These are phyloP conservation scores for Sus cebifrons DNA, from an alignment of 2,797 vertebrate species.

Conservation along the genomic window DNA sequence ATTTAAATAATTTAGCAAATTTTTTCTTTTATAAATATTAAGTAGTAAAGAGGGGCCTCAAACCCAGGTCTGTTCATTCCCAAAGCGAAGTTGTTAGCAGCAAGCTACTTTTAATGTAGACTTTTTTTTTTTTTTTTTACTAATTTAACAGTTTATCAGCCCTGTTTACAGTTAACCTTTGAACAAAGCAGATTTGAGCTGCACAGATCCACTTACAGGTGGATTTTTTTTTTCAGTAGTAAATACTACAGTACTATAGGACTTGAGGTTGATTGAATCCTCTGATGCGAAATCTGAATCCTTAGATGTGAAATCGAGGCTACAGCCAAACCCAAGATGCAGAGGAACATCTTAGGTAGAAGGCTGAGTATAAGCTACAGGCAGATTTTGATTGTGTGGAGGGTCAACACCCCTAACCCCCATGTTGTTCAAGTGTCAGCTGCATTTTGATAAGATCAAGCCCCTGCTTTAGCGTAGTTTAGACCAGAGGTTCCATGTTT, in stretches of 20 bases:
- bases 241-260: neutral
- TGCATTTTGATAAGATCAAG: neutral
- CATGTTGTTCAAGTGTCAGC: neutral
- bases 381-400: neutral
- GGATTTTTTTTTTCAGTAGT: neutral
- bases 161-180: neutral
- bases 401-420: neutral
- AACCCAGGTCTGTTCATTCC: neutral
- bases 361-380: neutral
- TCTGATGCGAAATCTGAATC: neutral
- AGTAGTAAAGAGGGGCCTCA: neutral
- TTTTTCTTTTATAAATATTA: neutral
- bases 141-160: neutral
- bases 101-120: constrained; percentile 13
- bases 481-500: neutral
- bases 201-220: neutral
- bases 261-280: neutral
- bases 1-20: neutral
- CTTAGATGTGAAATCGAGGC: neutral
- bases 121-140: neutral
- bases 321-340: neutral
- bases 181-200: neutral
- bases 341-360: neutral
- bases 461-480: neutral
- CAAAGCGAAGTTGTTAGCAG: constrained; percentile 8